Percentiles rank a stretch among this genome's conserved stretches.
Conservation (phyloP, 2,888 invertebrate species). For the Exocentrus adspersus region DNA sequence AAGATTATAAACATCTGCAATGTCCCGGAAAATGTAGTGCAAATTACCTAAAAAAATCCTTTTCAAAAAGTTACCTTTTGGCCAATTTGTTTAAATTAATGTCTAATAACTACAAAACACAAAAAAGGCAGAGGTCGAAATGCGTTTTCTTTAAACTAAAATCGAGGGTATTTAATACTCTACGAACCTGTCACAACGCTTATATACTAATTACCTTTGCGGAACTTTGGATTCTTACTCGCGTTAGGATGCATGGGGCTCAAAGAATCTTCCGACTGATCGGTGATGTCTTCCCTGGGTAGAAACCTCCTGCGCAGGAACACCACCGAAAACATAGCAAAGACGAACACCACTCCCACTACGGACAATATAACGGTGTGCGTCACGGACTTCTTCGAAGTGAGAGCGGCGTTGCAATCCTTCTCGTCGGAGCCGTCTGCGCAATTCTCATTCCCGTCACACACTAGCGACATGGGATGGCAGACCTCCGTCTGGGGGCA, state of each 20-base stretch:
- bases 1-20: no score
- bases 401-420: slow-evolving; percentile 70
- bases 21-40: no score
- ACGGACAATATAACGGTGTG: slow-evolving; percentile 68
- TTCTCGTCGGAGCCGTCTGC: slow-evolving; percentile 84
- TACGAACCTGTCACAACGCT: no score
- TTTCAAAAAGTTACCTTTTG: no score
- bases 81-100: no score
- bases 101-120: no score
- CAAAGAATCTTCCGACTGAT: slow-evolving; percentile 74
- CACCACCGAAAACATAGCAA: slow-evolving; percentile 51
- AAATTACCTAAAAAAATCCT: no score
- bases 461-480: slow-evolving; percentile 73
- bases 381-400: slow-evolving; percentile 64
- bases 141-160: no score
- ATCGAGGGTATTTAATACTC: no score
- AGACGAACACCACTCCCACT: slow-evolving; percentile 66
- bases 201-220: slow-evolving; percentile 50
- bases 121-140: no score
- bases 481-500: slow-evolving; percentile 81
- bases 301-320: slow-evolving; percentile 49
- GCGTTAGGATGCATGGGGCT: slow-evolving; percentile 65
- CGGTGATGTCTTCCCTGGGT: slow-evolving; percentile 62
- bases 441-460: slow-evolving; percentile 83
- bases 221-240: slow-evolving; percentile 58